Evolutionary conservation across 2,113 vertebrate genomes (phyloP).

Genomic region (Cynoglossus semilaevis): DNA sequence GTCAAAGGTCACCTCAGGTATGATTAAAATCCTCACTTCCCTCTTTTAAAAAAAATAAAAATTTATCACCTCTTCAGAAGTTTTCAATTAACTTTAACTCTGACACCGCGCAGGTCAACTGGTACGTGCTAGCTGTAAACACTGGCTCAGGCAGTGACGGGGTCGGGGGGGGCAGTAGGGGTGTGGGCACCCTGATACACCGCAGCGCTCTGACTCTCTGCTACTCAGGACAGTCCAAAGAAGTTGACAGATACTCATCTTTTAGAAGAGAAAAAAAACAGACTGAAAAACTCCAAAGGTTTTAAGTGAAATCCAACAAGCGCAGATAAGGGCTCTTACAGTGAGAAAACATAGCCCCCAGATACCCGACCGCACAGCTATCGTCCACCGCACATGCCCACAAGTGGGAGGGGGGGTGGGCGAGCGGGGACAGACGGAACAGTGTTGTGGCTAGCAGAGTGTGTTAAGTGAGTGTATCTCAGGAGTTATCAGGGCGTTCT

Average conservation of each 20-base stretch:
- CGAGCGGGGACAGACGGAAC: slow-evolving; percentile 37
- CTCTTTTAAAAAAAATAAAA: too few species aligned
- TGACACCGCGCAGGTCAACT: too few species aligned
- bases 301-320: slow-evolving; percentile 58
- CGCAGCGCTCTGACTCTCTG: not conserved
- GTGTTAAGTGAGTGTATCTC: slow-evolving; percentile 63
- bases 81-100: too few species aligned
- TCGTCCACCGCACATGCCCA: not conserved
- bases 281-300: slow-evolving; percentile 34
- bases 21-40: not conserved
- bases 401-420: not conserved
- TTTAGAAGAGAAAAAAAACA: slow-evolving; percentile 31
- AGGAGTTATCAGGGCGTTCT: slow-evolving; percentile 54
- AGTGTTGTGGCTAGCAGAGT: slow-evolving; percentile 68
- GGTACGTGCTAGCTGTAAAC: not conserved
- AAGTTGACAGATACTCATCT: slow-evolving; percentile 33
- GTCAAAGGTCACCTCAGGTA: not conserved
- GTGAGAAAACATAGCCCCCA: slow-evolving; percentile 45
- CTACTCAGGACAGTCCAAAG: not conserved
- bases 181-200: slow-evolving; percentile 2
- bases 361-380: slow-evolving; percentile 4
- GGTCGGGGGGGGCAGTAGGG: not conserved
- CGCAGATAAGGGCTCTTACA: slow-evolving; percentile 56
- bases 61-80: too few species aligned
- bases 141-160: not conserved